A percentile compares a stretch with the other conserved stretches of the same genome.
Evolutionary conservation across 1,140 invertebrate genomes (phyloP).

Genomic region (Drosophila tsacasi): DNA sequence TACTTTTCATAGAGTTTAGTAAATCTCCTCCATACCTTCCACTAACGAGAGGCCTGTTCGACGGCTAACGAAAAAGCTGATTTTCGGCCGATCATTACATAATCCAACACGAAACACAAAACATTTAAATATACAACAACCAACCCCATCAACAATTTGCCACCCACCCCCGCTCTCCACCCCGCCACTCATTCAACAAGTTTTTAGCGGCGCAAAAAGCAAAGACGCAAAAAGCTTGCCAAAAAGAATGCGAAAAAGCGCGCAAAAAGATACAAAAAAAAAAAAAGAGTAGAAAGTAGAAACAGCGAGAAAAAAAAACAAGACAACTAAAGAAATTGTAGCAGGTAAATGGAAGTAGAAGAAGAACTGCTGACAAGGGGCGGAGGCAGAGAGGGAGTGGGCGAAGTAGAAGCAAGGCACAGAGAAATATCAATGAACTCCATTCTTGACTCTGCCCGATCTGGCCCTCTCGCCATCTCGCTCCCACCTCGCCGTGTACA

Average conservation of each 20-base stretch:
- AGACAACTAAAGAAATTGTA: conserved; percentile 61
- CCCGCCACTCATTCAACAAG: conserved; percentile 39
- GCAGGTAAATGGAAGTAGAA: conserved; percentile 60
- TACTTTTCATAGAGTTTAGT: not conserved
- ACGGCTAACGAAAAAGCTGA: not conserved
- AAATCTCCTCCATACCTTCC: not conserved
- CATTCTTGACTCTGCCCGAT: conserved; percentile 34
- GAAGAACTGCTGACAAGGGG: conserved; percentile 5
- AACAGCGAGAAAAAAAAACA: conserved; percentile 35
- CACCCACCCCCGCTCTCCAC: conserved; percentile 2
- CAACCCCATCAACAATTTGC: conserved; percentile 41
- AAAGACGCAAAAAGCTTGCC: conserved; percentile 53
- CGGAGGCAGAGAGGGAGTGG: conserved; percentile 22
- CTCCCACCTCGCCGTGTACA: conserved; percentile 6
- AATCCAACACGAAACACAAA: conserved; percentile 26
- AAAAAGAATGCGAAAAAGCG: conserved; percentile 57
- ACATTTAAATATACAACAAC: conserved; percentile 50
- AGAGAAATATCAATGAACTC: conserved; percentile 75
- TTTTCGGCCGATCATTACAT: conserved; percentile 38
- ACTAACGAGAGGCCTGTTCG: not conserved
- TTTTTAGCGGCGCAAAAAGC: conserved; percentile 66
- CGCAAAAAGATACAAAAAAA: conserved; percentile 16
- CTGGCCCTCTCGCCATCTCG: conserved; percentile 3
- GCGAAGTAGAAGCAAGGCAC: conserved; percentile 34
- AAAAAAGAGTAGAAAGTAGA: conserved; percentile 61